Base-by-base conservation (phyloP, 2,113 vertebrate species). In the Chauna torquata region DNA sequence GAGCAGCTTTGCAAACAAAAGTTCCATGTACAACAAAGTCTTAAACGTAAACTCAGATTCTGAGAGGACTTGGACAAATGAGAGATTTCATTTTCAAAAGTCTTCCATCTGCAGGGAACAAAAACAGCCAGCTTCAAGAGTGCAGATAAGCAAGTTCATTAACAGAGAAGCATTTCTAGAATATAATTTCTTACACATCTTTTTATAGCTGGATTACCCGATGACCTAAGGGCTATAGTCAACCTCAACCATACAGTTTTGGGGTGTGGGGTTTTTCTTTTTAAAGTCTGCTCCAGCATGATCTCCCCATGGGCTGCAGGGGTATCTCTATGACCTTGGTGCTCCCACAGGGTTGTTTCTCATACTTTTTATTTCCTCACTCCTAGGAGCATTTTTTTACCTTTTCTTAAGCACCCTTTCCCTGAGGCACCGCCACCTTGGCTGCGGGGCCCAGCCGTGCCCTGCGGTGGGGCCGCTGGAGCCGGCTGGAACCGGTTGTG, bases 391-490 rank as follows among this genome's bases (percentile, higher is more conserved):
- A 18, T 27, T 62, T 40, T 11, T 40, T 64, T 17, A 18, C 17
- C 38, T 62, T 49, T 62, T 59, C 16, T 62, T 28, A 52, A 16
- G 17, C 5, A 10, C 0, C 0, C 8, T 75, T 71, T n/a, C 17
- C 5, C 62, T 36, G 54, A 36, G 38, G 47, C 1, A 3, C 9
- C 38, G 10, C 28, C 78, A n/a, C 5, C 11, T 4, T 9, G 42
- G 12, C 42, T 25, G 84, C 0, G 0, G 47, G 61, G 19, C 38
- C 4, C 3, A 30, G 54, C 16, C 1, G 2, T 11, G 42, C 8
- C 59, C 27, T 19, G 76, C 0, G 2, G 28, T 2, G 14, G 40
- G 3, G 13, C 3, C 1, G 28, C 3, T 6, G 27, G 55, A 71
- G 6, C 5, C 6, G 2, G 14, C 40, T 71, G 55, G 38, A 45